Evolutionary conservation across 2,888 invertebrate genomes (phyloP).

Genomic region (Lithophane socia): DNA sequence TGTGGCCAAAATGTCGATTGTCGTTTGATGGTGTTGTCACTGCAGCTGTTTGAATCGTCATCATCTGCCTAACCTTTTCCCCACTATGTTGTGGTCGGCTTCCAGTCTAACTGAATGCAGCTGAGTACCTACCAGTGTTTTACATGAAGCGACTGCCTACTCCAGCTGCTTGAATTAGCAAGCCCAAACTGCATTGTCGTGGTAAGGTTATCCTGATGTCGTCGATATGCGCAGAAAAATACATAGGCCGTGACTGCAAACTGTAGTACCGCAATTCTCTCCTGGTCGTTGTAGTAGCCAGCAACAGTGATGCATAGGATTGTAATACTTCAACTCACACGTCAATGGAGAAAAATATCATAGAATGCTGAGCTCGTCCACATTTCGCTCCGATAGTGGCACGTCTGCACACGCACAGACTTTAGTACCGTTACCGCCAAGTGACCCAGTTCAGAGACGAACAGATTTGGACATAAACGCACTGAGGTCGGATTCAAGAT

Average conservation of each 20-base stretch:
- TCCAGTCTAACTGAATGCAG: neutral
- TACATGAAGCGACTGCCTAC: too few relatives aligned
- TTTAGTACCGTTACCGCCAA: constrained; percentile 6
- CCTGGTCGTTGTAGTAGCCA: neutral
- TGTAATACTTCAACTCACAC: neutral
- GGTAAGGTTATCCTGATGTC: neutral
- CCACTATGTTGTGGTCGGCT: neutral
- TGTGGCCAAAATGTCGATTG: neutral
- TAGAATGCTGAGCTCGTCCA: neutral
- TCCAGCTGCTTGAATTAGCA: neutral
- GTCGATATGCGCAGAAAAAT: neutral
- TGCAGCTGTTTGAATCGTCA: neutral
- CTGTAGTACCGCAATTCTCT: neutral
- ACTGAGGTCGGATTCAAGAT: constrained; percentile 10
- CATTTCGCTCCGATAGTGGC: neutral
- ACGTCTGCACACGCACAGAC: constrained; percentile 7
- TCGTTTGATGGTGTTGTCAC: neutral
- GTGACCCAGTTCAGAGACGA: constrained; percentile 49
- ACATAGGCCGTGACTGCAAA: neutral
- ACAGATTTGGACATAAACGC: constrained; percentile 40
- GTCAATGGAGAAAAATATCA: neutral
- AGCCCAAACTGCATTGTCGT: neutral
- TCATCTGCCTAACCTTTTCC: neutral
- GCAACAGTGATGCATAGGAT: neutral
- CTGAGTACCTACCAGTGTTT: neutral